Evolutionary conservation across 2,113 vertebrate genomes (phyloP).

Genomic region (Sphyrna mokarran): DNA sequence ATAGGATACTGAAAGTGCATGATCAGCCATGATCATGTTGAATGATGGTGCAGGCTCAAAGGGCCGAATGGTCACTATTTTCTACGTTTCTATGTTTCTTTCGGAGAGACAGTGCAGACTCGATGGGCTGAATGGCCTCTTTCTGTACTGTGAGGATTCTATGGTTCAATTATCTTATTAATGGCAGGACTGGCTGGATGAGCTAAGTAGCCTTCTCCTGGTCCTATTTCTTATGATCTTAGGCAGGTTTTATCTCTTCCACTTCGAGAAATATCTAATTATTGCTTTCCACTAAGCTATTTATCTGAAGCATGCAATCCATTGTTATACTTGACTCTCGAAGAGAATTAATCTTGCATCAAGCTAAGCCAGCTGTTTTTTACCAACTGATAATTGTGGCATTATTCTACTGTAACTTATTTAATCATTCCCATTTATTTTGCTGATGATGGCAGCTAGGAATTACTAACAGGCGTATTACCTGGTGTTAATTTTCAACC

Average conservation of each 20-base stretch:
- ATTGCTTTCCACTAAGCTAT: background rate
- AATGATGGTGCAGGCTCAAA: too few relatives aligned
- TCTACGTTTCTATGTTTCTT: too few relatives aligned
- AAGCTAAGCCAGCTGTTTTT: background rate
- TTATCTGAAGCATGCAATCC: background rate
- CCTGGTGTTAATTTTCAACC: background rate
- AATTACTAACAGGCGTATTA: constrained; percentile 14
- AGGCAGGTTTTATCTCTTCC: background rate
- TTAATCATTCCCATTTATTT: constrained; percentile 25
- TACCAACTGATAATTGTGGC: background rate
- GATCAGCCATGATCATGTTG: too few relatives aligned
- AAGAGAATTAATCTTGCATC: background rate
- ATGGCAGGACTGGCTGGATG: background rate
- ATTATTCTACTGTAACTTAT: background rate
- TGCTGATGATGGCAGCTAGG: background rate
- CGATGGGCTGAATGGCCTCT: too few relatives aligned
- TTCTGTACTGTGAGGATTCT: too few relatives aligned
- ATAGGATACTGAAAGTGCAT: too few relatives aligned
- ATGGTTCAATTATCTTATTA: too few relatives aligned
- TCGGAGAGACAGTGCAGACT: too few relatives aligned
- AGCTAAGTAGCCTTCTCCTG: background rate
- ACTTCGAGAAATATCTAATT: background rate
- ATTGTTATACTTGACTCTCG: background rate
- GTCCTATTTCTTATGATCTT: background rate
- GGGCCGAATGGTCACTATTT: too few relatives aligned